Percentiles rank a stretch among this genome's conserved stretches.
phyloP scores from a whole-genome alignment of 2,888 invertebrate species.

The Pegoplata infirma region DNA sequence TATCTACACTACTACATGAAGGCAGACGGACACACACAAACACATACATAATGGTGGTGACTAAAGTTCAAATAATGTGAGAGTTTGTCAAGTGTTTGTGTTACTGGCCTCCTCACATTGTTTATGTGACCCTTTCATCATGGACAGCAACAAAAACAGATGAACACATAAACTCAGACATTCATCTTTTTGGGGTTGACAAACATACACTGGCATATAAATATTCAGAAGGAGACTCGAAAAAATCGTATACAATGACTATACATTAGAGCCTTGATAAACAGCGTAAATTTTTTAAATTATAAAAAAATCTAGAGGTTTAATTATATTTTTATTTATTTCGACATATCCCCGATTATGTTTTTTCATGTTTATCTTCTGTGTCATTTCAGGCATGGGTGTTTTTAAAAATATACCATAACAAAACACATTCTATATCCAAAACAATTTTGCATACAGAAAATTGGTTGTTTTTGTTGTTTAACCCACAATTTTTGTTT shows the following conservation, averaged over 20 bases:
- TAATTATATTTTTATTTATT: too few relatives aligned
- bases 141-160: background rate
- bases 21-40: too few relatives aligned
- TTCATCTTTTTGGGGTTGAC: conserved; percentile 15
- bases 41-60: conserved; percentile 21
- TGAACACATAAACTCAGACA: background rate
- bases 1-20: too few relatives aligned
- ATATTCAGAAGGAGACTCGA: conserved; percentile 4
- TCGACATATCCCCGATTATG: too few relatives aligned
- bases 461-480: conserved; percentile 23
- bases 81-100: conserved; percentile 61
- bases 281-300: too few relatives aligned
- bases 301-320: too few relatives aligned
- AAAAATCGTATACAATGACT: conserved; percentile 20
- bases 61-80: conserved; percentile 58
- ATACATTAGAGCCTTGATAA: too few relatives aligned
- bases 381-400: too few relatives aligned
- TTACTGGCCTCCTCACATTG: conserved; percentile 48
- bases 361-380: too few relatives aligned
- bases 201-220: background rate
- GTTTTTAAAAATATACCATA: conserved; percentile 32
- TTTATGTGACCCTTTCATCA: conserved; percentile 56
- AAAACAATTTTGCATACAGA: too few relatives aligned
- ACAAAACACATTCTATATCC: conserved; percentile 25
- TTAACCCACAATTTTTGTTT: conserved; percentile 52